Base-by-base conservation (phyloP, 1,140 invertebrate genomes). In the Spodoptera litura region DNA sequence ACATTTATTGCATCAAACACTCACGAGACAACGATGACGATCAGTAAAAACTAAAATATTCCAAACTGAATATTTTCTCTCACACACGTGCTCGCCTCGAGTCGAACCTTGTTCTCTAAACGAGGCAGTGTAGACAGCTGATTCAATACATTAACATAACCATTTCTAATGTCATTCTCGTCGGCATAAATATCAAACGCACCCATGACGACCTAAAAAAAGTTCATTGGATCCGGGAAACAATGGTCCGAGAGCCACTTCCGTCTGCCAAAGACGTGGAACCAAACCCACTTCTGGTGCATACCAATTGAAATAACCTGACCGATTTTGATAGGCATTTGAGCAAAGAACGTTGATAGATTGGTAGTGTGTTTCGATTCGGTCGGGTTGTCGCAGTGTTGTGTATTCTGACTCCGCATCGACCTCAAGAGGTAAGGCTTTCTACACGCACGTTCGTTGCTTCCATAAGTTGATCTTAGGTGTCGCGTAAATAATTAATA, bases 141-240 rank as follows among this genome's bases (percentile, higher is more conserved):
- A 68, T 77, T 58, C 51, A 68, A 77, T 27, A 75, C 27, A 75
- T 77, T 77, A 68, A 27, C 62, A 77, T 68, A 77, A 77, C 61
- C 49, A 66, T 56, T 68, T 66, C 74, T 77, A 77, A 66, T 56
- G 52, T 68, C 44, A 56, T 13, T 49, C 15, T 68, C 31, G 53
- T 49, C 52, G 51, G 61, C 52, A 35, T 51, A 56, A 77, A 76
- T 76, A 77, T 77, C 52, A 20, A 66, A 77, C 74, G 38, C 72
- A 77, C 77, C 64, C 72, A 73, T 55, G 31, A 35, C 55, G 84
- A 82, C 84, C 84, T 55, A 61, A 78, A 89, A 84, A 89, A 81
- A 85, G 90, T 88, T 90, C 89, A 88, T 86, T 89, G 89, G 85
- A 90, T 91, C 88, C 89, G 86, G 89, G 87, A 91, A 91, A 91